phyloP scores from a whole-genome alignment of 2,888 invertebrate genomes.

The Cheilosia vulpina region DNA sequence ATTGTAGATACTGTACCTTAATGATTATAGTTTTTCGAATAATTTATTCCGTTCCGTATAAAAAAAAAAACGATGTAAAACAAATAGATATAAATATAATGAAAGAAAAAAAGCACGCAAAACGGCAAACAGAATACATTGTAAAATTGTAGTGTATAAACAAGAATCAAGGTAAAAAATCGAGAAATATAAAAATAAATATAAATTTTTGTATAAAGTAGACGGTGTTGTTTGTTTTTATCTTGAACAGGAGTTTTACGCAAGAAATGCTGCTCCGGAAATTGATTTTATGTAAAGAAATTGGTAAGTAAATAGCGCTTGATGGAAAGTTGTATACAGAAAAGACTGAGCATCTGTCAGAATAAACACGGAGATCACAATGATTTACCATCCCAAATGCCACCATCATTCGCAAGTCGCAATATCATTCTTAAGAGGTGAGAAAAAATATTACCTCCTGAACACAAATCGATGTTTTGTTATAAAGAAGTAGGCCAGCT shows the following conservation, averaged over 20 bases:
- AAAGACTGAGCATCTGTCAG: no score
- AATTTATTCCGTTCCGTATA: conserved; percentile 39
- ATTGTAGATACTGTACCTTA: conserved; percentile 74
- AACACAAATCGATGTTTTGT: no score
- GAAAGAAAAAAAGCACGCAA: conserved; percentile 1
- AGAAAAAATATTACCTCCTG: no score
- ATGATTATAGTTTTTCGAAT: conserved; percentile 50
- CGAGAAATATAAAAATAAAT: conserved; percentile 67
- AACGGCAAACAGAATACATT: conserved; percentile 57
- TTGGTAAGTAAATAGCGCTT: no score
- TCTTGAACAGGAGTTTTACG: neutral
- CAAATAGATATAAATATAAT: conserved; percentile 10
- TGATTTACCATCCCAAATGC: no score
- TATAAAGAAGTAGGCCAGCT: no score
- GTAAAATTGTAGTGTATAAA: conserved; percentile 73
- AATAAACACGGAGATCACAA: no score
- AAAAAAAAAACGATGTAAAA: conserved; percentile 11
- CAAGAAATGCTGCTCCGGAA: neutral
- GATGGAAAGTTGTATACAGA: no score
- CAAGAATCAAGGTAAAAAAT: conserved; percentile 69
- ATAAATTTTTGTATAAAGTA: conserved; percentile 75
- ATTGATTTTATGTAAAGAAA: no score
- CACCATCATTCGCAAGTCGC: no score
- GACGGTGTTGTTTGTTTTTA: conserved; percentile 4
- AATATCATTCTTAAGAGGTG: no score